Evolutionary conservation across 2,797 vertebrate genomes (phyloP).

Genomic region (Gallinago solitaria): DNA sequence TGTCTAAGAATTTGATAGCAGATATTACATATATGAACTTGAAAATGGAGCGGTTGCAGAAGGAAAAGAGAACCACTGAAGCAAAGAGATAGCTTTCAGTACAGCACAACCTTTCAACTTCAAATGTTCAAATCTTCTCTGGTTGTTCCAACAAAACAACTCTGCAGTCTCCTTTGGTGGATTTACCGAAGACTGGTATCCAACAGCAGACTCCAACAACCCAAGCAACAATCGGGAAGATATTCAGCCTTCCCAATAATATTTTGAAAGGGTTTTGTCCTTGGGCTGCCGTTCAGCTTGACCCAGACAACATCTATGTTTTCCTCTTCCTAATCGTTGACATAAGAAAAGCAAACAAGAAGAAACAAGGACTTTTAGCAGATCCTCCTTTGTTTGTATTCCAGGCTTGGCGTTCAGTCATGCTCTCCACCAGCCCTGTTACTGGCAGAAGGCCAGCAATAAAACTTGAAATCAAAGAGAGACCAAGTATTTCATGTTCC

Average conservation of each 20-base stretch:
- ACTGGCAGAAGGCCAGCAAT: not conserved
- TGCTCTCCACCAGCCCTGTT: not conserved
- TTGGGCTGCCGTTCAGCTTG: slow-evolving; percentile 25
- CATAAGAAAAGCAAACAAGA: slow-evolving; percentile 55
- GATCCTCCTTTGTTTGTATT: slow-evolving; percentile 42
- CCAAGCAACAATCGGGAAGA: not conserved
- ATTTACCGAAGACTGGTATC: not conserved
- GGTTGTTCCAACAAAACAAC: not conserved
- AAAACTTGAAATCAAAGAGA: slow-evolving; percentile 13
- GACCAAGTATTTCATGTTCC: not conserved
- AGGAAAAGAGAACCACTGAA: not conserved
- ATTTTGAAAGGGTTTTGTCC: not conserved
- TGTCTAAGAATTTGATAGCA: not conserved
- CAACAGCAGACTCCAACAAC: not conserved
- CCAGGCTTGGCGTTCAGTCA: not conserved
- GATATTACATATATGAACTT: not conserved
- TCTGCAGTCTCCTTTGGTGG: not conserved
- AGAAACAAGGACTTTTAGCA: slow-evolving; percentile 28
- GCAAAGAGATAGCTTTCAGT: not conserved
- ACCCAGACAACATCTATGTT: slow-evolving; percentile 8
- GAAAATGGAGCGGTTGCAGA: not conserved
- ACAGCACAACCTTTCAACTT: not conserved
- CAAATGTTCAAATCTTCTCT: not conserved
- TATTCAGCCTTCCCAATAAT: not conserved
- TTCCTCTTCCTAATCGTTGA: slow-evolving; percentile 38